phyloP scores from a whole-genome alignment of 2,797 vertebrate genomes.

The Sciurus carolinensis region DNA sequence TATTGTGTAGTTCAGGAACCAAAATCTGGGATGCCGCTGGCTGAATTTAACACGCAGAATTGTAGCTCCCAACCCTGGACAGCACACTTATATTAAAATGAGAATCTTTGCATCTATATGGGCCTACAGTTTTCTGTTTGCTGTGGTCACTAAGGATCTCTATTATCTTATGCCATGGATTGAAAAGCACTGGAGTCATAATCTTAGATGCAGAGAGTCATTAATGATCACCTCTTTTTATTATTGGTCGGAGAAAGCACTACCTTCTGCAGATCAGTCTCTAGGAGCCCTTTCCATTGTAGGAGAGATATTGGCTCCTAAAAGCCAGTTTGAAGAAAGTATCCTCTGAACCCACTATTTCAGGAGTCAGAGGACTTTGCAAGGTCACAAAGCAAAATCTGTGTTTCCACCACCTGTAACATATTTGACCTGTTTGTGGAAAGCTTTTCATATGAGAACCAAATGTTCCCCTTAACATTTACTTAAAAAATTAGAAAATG shows the following conservation, averaged over 20 bases:
- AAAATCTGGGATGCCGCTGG: not conserved
- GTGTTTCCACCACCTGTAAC: slow-evolving; percentile 69
- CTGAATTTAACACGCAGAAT: not conserved
- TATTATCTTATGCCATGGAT: not conserved
- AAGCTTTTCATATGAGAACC: slow-evolving; percentile 79
- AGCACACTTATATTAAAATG: not conserved
- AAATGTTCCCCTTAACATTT: slow-evolving; percentile 82
- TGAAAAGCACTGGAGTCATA: not conserved
- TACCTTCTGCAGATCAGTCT: not conserved
- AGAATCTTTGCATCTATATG: not conserved
- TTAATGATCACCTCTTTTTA: not conserved
- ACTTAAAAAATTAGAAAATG: slow-evolving; percentile 76
- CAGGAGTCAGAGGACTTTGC: not conserved
- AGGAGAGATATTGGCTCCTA: not conserved
- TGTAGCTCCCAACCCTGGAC: not conserved
- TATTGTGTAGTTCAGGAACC: not conserved
- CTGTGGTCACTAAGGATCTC: not conserved
- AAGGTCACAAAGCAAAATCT: slow-evolving; percentile 18
- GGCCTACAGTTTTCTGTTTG: not conserved
- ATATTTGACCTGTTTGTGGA: slow-evolving; percentile 81
- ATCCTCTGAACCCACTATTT: not conserved
- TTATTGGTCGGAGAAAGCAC: not conserved
- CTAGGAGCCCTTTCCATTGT: not conserved
- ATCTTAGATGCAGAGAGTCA: not conserved
- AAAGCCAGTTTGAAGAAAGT: not conserved